phyloP scores from a whole-genome alignment of 2,113 vertebrate species.

The Poecile atricapillus region DNA sequence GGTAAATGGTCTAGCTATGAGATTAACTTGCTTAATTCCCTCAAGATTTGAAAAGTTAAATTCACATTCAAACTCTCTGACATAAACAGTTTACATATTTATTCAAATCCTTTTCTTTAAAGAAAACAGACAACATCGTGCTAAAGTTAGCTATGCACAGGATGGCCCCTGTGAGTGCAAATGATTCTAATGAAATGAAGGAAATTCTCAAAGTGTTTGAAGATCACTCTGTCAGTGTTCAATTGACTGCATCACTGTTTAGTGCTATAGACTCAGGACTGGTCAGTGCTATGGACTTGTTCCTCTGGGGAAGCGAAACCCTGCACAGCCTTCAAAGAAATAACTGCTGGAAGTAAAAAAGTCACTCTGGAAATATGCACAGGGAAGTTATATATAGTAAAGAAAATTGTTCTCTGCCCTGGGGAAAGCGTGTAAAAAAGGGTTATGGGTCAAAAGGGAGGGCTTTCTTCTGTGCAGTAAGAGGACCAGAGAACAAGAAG shows the following conservation, averaged over 20 bases:
- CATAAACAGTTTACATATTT: not conserved
- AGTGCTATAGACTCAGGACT: not conserved
- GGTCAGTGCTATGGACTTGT: not conserved
- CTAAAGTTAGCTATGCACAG: not conserved
- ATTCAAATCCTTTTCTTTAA: not conserved
- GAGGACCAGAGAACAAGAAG: not conserved
- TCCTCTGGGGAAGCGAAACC: not conserved
- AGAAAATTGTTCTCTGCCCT: not conserved
- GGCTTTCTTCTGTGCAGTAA: not conserved
- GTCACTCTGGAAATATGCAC: not conserved
- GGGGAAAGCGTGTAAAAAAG: not conserved
- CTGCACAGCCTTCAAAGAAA: not conserved
- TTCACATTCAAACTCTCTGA: not conserved
- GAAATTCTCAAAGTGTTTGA: not conserved
- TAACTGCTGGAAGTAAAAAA: not conserved
- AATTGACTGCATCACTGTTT: not conserved
- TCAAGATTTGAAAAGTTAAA: not conserved
- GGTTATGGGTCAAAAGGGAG: not conserved
- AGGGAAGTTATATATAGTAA: constrained; percentile 9
- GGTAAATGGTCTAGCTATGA: not conserved
- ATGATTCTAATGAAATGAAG: not conserved
- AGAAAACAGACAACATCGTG: not conserved
- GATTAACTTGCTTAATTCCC: not conserved
- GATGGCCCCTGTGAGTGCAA: not conserved
- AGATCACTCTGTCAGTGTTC: not conserved